Evolutionary conservation across 2,888 invertebrate genomes (phyloP), one percentile per base, ranked within the genome.

Genomic region (Leptinotarsa tumamoca): DNA sequence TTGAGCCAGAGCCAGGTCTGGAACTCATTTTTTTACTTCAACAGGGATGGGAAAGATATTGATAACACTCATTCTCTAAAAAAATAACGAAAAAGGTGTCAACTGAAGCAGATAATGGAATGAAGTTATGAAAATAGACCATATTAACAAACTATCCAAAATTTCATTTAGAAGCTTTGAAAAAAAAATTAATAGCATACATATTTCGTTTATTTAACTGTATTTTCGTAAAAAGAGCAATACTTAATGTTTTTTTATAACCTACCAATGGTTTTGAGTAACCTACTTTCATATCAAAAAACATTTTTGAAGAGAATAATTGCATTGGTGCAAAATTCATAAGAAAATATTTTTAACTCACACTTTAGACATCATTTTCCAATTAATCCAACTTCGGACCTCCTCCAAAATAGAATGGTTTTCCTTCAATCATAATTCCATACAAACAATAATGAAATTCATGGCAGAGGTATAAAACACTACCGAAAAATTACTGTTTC

Each of bases 1-100:
- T 83, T 50, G 83, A 82, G 71, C 83, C 84, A 76, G 86, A 85
- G 74, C 80, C 83, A 52, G 86, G 85, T 78, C 86, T 83, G 75
- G 84, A 82, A 79, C 82, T 86, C 86, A 86, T 86, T 71, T 78
- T 81, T 58, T 23, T 17, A 63, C 61, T 71, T 14, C 67, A 43
- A 66, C 54, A 49, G 54, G 56, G 63, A 68, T 49, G 27, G 54
- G 66, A 43, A n/a, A 43, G 49, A 43, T 70, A 58, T 21, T 27
- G 50, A 50, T 49, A 58, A 21, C 58, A 50, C 33, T 74, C 73
- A 75, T 77, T 73, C 15, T 74, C 77, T 76, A 67, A 23, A 78
- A 72, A 43, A 43, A 43, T 43, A 13, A 68, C 15, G n/a, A 63
- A n/a, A 52, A 52, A 15, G 4, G 4, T 17, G 52, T 43, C 43